These are phyloP conservation scores for Hystrix cristata DNA, from an alignment of 2,113 vertebrate species.

Conservation along the genomic window DNA sequence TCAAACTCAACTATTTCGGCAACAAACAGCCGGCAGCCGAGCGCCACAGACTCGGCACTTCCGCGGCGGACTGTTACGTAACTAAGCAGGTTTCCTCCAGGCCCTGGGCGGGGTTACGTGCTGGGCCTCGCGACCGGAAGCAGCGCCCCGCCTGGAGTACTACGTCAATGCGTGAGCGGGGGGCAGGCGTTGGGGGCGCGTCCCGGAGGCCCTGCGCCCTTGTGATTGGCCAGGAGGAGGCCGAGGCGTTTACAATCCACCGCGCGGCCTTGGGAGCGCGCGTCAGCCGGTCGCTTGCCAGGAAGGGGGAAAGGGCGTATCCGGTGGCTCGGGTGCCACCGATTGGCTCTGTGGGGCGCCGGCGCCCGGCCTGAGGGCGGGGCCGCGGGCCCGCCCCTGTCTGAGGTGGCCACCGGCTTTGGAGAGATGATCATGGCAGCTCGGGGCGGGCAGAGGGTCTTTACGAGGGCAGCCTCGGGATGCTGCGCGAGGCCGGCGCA, in stretches of 20 bases:
- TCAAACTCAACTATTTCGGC: too few relatives aligned
- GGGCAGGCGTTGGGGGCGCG: not conserved
- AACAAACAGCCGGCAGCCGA: not conserved
- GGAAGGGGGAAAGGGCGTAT: not conserved
- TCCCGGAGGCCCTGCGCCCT: not conserved
- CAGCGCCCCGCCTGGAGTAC: rapidly evolving
- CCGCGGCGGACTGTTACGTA: not conserved
- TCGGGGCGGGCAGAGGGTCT: not conserved
- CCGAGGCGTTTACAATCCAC: not conserved
- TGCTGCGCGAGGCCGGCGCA: conserved; percentile 23
- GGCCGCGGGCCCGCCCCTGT: too few relatives aligned
- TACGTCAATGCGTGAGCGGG: not conserved
- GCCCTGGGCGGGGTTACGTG: not conserved
- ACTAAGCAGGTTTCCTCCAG: not conserved
- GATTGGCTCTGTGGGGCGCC: conserved; percentile 67
- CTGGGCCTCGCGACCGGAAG: not conserved
- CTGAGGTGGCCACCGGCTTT: conserved; percentile 45
- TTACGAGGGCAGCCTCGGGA: conserved; percentile 54
- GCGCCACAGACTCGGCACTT: not conserved
- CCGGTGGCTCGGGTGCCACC: not conserved
- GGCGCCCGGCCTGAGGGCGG: conserved; percentile 20
- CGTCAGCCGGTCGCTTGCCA: not conserved
- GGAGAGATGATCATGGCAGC: conserved; percentile 67
- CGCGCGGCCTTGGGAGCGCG: not conserved
- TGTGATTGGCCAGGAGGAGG: conserved; percentile 55